Evolutionary conservation across 2,888 invertebrate species (phyloP), one percentile per base, ranked within the genome.

Genomic region (Hermaeophaga mercurialis): DNA sequence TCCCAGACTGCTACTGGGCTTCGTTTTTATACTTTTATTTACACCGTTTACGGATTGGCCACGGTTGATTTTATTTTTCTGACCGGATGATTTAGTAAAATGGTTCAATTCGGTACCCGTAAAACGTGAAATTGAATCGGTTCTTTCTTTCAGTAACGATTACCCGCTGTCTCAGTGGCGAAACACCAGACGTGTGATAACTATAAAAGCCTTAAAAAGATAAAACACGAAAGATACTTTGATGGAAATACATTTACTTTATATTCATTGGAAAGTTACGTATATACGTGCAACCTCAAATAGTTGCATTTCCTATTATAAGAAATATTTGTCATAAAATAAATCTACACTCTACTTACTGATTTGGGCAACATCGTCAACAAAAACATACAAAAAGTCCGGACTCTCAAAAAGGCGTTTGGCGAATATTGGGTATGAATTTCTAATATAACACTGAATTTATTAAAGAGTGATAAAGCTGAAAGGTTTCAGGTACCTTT

Each of bases 11-110:
- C 19, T 22, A 41, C 41, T 19, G 41, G 7, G 11, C 22, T 22
- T 38, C 17, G 17, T 9, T 17, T 7, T 15, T 15, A 14, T 8
- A 4, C 38, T 45, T 46, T 52, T 39, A 52, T 52, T 47, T 36
- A 44, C 48, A 50, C 31, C 56, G 45, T 54, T 60, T 60, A 57
- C 43, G 26, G 52, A 57, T 57, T 57, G 26, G 54, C 28, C 31
- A 54, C 33, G 54, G 50, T 52, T 38, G 50, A 49, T 57, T 54
- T 54, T 56, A 33, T 53, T 53, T 48, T 47, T 52, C 41, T 46
- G 43, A 50, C 50, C 50, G 43, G 33, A 50, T 50, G 50, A 50
- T 50, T 50, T 50, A 50, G 41, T 50, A 50, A 50, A 54, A 54
- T 53, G 44, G 38, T 36, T 48, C 48, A 18, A 44, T 36, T 53